Conservation (phyloP, 1,140 invertebrate genomes). For the Sitodiplosis mosellana region DNA sequence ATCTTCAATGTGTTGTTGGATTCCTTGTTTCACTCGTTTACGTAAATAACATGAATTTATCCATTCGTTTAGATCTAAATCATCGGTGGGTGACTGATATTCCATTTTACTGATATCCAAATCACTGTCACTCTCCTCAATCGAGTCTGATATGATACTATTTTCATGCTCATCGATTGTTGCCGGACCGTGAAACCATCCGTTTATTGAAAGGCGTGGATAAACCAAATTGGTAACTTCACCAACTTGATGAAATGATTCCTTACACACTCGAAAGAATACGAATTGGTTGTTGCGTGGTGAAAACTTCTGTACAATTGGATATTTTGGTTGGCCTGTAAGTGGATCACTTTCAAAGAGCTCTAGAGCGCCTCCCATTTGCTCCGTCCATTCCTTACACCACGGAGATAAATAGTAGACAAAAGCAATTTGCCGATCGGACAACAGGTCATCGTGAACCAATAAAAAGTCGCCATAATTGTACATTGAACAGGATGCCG, state of each 20-base stretch:
- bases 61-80: constrained; percentile 24
- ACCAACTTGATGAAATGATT: constrained; percentile 33
- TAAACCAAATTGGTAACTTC: constrained; percentile 42
- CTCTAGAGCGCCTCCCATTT: constrained; percentile 46
- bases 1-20: constrained; percentile 35
- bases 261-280: constrained; percentile 43
- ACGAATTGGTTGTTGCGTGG: constrained; percentile 51
- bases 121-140: constrained; percentile 6
- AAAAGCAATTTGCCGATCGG: constrained; percentile 49
- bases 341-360: constrained; percentile 35
- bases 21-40: constrained; percentile 24
- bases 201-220: constrained; percentile 48
- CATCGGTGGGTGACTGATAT: constrained; percentile 8
- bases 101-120: constrained; percentile 4
- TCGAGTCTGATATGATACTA: constrained; percentile 4
- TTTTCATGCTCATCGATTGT: constrained; percentile 9
- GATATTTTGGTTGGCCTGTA: constrained; percentile 29
- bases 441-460: constrained; percentile 53
- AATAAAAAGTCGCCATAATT: constrained; percentile 49
- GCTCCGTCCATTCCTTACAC: constrained; percentile 33
- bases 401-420: constrained; percentile 44
- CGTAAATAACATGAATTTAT: constrained; percentile 31
- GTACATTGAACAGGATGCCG: constrained; percentile 51
- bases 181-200: constrained; percentile 49
- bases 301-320: constrained; percentile 30